A percentile compares a stretch with the other conserved stretches of the same genome.
Conservation (phyloP, 2,797 vertebrate species). For the Chiroxiphia lanceolata region DNA sequence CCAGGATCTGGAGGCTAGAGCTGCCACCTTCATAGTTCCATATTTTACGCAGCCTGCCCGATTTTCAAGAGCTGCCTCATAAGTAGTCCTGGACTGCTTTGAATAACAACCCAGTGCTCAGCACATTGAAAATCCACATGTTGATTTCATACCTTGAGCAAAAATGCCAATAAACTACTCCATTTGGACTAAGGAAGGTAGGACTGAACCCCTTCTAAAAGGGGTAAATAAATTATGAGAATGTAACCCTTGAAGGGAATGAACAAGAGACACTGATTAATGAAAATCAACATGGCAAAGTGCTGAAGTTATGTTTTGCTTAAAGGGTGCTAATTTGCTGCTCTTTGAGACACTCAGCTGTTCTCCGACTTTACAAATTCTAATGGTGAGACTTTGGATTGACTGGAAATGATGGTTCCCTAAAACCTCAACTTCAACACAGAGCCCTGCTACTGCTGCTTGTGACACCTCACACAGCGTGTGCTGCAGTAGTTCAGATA, state of each 20-base stretch:
- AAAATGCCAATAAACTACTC: not conserved
- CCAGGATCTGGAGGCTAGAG: not conserved
- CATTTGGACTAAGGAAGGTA: not conserved
- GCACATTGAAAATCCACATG: not conserved
- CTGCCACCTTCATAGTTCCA: accelerated
- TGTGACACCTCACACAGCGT: accelerated
- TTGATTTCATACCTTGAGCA: not conserved
- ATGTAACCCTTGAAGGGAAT: not conserved
- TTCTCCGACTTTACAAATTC: not conserved
- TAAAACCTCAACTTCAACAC: not conserved
- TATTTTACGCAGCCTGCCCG: not conserved
- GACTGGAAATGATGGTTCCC: not conserved
- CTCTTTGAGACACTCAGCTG: not conserved
- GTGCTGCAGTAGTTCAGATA: not conserved
- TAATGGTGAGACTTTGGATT: not conserved
- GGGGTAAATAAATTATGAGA: not conserved
- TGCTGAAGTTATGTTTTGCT: not conserved
- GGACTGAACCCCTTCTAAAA: not conserved
- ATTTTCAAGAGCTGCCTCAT: not conserved
- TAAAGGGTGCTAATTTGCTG: not conserved
- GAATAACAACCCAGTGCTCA: not conserved
- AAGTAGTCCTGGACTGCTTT: not conserved
- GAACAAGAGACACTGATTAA: not conserved
- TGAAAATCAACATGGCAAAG: not conserved
- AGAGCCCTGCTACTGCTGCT: not conserved